phyloP scores from a whole-genome alignment of 2,113 vertebrate genomes.

The Malaclemys terrapin region DNA sequence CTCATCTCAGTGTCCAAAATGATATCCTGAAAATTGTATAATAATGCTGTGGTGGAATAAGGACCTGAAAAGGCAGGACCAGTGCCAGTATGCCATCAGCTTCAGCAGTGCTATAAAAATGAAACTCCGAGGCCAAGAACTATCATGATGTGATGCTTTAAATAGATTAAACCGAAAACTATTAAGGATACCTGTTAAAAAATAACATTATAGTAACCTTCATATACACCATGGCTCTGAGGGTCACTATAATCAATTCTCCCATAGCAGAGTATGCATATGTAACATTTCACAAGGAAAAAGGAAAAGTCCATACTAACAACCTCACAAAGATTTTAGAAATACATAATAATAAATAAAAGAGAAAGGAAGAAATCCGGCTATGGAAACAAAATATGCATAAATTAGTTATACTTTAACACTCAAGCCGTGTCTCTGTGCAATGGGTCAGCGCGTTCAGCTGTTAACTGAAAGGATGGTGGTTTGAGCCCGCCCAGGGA shows the following conservation, averaged over 20 bases:
- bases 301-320: constrained; percentile 23
- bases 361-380: constrained; percentile 9
- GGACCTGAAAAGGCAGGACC: background rate
- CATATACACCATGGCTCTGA: constrained; percentile 5
- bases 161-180: constrained; percentile 65
- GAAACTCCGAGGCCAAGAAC: constrained; percentile 41
- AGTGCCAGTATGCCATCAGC: constrained; percentile 45
- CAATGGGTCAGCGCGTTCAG: too few relatives aligned
- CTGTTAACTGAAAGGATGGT: too few relatives aligned
- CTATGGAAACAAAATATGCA: background rate
- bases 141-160: constrained; percentile 46
- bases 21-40: constrained; percentile 9
- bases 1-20: background rate
- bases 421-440: too few relatives aligned
- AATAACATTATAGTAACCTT: constrained; percentile 67
- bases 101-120: constrained; percentile 61
- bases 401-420: constrained; percentile 1
- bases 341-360: background rate
- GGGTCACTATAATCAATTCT: constrained; percentile 21
- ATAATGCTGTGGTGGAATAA: constrained; percentile 25
- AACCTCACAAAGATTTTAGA: constrained; percentile 37
- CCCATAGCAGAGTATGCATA: background rate
- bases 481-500: too few relatives aligned
- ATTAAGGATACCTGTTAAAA: constrained; percentile 62
- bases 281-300: constrained; percentile 30